These are phyloP conservation scores for Calliopum simillimum DNA, from an alignment of 2,888 invertebrate genomes.

Conservation along the genomic window DNA sequence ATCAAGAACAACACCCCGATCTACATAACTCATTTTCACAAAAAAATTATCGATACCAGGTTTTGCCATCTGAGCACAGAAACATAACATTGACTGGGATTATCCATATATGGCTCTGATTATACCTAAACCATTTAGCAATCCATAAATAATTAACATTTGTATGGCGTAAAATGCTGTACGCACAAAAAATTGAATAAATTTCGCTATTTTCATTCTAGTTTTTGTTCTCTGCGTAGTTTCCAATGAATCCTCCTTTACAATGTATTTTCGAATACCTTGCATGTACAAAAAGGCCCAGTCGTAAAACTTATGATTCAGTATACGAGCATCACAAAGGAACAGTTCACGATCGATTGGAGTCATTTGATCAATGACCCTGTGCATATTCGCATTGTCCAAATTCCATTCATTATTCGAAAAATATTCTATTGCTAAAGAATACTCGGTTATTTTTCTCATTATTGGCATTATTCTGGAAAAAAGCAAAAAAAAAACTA, in stretches of 20 bases:
- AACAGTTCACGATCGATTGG: slow-evolving; percentile 47
- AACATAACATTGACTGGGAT: no score
- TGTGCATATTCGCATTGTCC: slow-evolving; percentile 47
- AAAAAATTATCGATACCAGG: no score
- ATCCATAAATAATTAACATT: background rate
- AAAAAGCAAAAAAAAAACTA: slow-evolving; percentile 16
- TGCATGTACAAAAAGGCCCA: no score
- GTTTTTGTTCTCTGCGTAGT: no score
- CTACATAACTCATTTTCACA: no score
- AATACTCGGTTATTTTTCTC: slow-evolving; percentile 46
- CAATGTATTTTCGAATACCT: no score
- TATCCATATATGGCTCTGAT: background rate
- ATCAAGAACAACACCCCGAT: no score
- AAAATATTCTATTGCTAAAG: slow-evolving; percentile 45
- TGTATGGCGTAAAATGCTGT: background rate
- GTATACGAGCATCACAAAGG: slow-evolving; percentile 43
- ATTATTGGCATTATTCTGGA: slow-evolving; percentile 47
- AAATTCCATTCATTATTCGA: slow-evolving; percentile 45
- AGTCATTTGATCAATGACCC: slow-evolving; percentile 46
- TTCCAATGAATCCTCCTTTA: no score
- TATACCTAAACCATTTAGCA: slow-evolving; percentile 9
- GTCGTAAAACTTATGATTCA: no score
- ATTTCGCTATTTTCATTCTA: background rate
- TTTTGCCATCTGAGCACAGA: no score
- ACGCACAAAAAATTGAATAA: background rate